Evolutionary conservation across 2,888 invertebrate species (phyloP).

Genomic region (Acronicta psi): DNA sequence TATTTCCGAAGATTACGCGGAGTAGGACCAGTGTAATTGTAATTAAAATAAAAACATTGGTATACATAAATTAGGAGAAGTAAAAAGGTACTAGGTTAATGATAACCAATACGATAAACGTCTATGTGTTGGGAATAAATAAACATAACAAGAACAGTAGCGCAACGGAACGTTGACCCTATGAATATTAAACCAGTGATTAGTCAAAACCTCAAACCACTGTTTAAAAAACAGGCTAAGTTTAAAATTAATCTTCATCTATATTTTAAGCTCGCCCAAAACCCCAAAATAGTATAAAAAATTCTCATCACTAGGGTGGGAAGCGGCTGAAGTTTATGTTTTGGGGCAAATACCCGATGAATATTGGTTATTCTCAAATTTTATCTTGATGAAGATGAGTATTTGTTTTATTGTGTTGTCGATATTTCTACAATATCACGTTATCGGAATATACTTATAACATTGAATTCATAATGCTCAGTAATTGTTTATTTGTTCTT

Average conservation of each 20-base stretch:
- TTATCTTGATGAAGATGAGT: slow-evolving; percentile 32
- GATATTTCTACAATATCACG: slow-evolving; percentile 22
- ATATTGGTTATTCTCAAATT: slow-evolving; percentile 21
- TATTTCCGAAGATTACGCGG: slow-evolving; percentile 9
- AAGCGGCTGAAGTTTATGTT: slow-evolving; percentile 5
- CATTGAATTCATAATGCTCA: slow-evolving; percentile 18
- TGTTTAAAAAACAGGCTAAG: slow-evolving; percentile 22
- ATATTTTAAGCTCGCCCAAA: slow-evolving; percentile 23
- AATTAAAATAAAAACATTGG: slow-evolving; percentile 27
- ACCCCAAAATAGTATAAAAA: slow-evolving; percentile 22
- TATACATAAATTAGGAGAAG: slow-evolving; percentile 4
- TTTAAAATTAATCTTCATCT: slow-evolving; percentile 28
- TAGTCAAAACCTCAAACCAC: slow-evolving; percentile 24
- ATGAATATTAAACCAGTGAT: slow-evolving; percentile 41
- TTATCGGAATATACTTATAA: slow-evolving; percentile 19
- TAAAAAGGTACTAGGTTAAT: slow-evolving; percentile 15
- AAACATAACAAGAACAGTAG: slow-evolving; percentile 26
- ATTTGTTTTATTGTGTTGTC: slow-evolving; percentile 34
- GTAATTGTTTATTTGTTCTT: slow-evolving; percentile 17
- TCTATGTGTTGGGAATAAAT: slow-evolving; percentile 21
- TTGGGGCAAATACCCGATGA: slow-evolving; percentile 13
- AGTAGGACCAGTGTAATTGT: slow-evolving; percentile 11
- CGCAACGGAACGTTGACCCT: slow-evolving; percentile 17
- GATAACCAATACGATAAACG: slow-evolving; percentile 9
- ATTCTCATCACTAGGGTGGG: slow-evolving; percentile 3